Evolutionary conservation across 2,113 vertebrate species (phyloP), one percentile per base, ranked within the genome.

Genomic region (Laticauda laticaudata): DNA sequence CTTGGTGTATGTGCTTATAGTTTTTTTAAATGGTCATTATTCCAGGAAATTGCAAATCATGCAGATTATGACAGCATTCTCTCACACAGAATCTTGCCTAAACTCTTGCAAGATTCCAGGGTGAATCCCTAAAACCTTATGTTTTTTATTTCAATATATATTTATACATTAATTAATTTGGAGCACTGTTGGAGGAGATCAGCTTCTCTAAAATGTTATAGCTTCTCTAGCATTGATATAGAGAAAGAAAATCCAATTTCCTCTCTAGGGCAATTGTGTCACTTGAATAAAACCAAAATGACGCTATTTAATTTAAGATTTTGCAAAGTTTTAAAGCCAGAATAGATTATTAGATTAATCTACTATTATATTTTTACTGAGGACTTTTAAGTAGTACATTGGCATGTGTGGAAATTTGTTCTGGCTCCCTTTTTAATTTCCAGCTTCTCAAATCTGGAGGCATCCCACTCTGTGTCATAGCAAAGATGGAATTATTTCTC

Each of bases 361-460:
- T 88, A n/a, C 26, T 5, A 54, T 9, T 89, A 57, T 10, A 89
- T 2, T 43, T 89, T 87, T 23, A 59, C 18, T 43, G 24, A 59
- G 23, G 15, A 90, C 10, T 75, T 90, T 9, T 54, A 54, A 23
- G 26, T 14, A 81, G 53, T 56, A 34, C 75, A 81, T 81, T 34
- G 15, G 7, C 20, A 81, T 39, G 18, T 81, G 34, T 81, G 18
- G 34, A 39, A 85, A 53, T 34, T 90, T 53, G 34, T 85, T 57
- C 1, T 51, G 29, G 23, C 34, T 39, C 0, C 93, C 86, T 95
- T 91, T 96, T 95, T 90, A 95, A 18, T 54, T 0, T 61, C 89
- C 94, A 99, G 99, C 97, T 92, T 99, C 98, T 95, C 98, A 98
- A 86, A 98, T 99, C 89, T 99, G 99, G 99, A 98, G 98, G 95